Evolutionary conservation across 2,113 vertebrate genomes (phyloP).

Genomic region (Anser brachyrhynchus): DNA sequence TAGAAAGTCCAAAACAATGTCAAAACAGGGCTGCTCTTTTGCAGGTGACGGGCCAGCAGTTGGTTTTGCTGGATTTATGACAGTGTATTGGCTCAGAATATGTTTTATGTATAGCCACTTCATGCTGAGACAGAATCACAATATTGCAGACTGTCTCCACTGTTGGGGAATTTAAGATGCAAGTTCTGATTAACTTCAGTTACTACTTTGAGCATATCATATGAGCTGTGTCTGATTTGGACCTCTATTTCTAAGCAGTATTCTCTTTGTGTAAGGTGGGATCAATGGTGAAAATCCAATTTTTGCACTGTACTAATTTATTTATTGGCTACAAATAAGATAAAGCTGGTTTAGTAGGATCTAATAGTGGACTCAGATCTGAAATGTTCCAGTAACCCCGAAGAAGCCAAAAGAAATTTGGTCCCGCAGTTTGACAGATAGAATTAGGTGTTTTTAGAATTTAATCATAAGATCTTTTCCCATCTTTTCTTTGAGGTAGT

Average conservation of each 20-base stretch:
- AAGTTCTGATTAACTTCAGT: background rate
- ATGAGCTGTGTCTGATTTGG: background rate
- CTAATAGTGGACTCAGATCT: slow-evolving; percentile 9
- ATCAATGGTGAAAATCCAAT: slow-evolving; percentile 25
- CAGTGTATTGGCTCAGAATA: background rate
- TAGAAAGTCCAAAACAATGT: background rate
- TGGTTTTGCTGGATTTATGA: background rate
- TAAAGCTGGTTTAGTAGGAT: slow-evolving; percentile 22
- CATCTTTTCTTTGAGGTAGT: slow-evolving; percentile 35
- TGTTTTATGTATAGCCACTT: background rate
- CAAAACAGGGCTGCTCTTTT: background rate
- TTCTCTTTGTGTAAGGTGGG: slow-evolving; percentile 13
- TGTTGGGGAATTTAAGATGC: background rate
- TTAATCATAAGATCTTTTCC: background rate
- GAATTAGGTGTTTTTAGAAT: slow-evolving; percentile 3
- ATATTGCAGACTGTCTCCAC: background rate
- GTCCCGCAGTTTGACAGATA: slow-evolving; percentile 2
- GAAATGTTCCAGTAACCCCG: background rate
- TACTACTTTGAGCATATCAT: background rate
- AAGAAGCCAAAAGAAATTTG: background rate
- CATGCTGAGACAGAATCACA: background rate
- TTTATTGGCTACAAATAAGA: slow-evolving; percentile 35
- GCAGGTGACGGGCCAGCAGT: background rate
- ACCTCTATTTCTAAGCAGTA: slow-evolving; percentile 40
- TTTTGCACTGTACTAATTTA: slow-evolving; percentile 54